These are phyloP conservation scores for Bombus difficillimus DNA, from an alignment of 1,140 invertebrate species.

Conservation along the genomic window DNA sequence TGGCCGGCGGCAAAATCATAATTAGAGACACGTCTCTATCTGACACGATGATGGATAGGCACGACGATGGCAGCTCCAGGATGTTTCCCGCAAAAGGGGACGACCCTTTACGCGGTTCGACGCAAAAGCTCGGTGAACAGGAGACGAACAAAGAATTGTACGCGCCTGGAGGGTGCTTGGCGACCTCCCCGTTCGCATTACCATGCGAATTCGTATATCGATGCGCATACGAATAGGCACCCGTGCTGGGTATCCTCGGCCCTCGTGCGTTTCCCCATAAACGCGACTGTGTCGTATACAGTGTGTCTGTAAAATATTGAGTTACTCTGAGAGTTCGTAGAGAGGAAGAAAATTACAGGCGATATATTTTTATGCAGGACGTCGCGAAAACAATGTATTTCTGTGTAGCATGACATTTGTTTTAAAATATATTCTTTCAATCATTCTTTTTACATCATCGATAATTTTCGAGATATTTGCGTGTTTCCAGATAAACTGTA, in stretches of 20 bases:
- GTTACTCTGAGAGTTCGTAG: background rate
- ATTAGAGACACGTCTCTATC: background rate
- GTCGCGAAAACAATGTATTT: too few relatives aligned
- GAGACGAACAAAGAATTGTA: slow-evolving; percentile 23
- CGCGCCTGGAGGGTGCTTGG: slow-evolving; percentile 30
- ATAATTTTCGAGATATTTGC: too few relatives aligned
- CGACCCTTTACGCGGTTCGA: background rate
- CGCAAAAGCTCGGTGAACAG: background rate
- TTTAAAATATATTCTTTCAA: too few relatives aligned
- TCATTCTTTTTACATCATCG: too few relatives aligned
- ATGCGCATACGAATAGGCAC: slow-evolving; percentile 48
- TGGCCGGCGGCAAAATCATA: background rate
- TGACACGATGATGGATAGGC: background rate
- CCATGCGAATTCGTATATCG: slow-evolving; percentile 61
- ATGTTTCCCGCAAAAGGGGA: too few relatives aligned
- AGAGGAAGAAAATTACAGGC: background rate
- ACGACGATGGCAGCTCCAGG: background rate
- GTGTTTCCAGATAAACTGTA: too few relatives aligned
- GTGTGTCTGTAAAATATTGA: background rate
- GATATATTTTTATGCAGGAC: too few relatives aligned
- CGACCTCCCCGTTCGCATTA: slow-evolving; percentile 45
- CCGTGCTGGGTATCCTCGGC: background rate
- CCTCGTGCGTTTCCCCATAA: background rate
- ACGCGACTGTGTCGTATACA: background rate
- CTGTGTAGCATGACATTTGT: too few relatives aligned